These are phyloP conservation scores for Arge pagana DNA, from an alignment of 2,888 invertebrate genomes.

Conservation along the genomic window DNA sequence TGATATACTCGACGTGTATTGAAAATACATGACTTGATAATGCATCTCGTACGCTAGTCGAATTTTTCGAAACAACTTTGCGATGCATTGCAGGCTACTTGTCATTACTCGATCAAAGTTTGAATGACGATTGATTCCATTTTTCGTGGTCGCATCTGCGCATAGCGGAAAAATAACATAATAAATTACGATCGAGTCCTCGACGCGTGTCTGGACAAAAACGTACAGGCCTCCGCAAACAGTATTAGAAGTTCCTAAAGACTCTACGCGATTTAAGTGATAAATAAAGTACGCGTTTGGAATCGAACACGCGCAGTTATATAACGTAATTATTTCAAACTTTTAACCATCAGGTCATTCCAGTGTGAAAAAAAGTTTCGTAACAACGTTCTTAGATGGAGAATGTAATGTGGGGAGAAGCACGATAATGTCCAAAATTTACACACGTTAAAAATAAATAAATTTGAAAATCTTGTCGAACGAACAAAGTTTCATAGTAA, in stretches of 20 bases:
- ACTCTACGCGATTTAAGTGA: slow-evolving; percentile 18
- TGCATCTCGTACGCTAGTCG: no score
- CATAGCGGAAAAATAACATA: no score
- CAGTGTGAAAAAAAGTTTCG: slow-evolving; percentile 13
- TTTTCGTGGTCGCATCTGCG: slow-evolving; percentile 3
- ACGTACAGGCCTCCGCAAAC: slow-evolving; percentile 39
- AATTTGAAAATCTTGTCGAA: no score
- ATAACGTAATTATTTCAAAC: slow-evolving; percentile 11
- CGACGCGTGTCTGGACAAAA: slow-evolving; percentile 3
- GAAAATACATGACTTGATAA: no score
- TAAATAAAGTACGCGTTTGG: slow-evolving; percentile 4
- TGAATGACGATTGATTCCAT: not conserved
- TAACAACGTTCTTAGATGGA: slow-evolving; percentile 14
- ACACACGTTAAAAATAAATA: no score
- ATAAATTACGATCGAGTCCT: slow-evolving; percentile 28
- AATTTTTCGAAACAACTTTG: no score
- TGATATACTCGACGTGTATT: no score
- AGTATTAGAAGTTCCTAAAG: slow-evolving; percentile 56
- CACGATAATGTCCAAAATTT: no score
- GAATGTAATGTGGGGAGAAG: no score
- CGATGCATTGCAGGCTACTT: no score
- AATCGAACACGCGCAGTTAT: slow-evolving; percentile 10
- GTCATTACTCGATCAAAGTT: not conserved
- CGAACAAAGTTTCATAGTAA: no score
- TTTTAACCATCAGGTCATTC: slow-evolving; percentile 17